Evolutionary conservation across 2,888 invertebrate genomes (phyloP).

Genomic region (Erebia palarica): DNA sequence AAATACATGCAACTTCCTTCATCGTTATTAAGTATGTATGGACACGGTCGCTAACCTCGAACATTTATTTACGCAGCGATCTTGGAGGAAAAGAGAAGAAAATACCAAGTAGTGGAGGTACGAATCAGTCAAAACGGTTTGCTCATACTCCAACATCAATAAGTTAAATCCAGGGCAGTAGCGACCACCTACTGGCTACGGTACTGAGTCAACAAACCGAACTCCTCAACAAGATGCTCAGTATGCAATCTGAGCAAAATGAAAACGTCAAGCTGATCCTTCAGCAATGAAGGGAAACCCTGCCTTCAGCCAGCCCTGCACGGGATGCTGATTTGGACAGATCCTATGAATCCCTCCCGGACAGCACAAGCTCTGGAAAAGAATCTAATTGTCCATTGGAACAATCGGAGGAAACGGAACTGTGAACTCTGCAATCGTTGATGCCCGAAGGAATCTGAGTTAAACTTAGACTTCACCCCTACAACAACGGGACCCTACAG

Average conservation of each 20-base stretch:
- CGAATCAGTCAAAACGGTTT: neutral
- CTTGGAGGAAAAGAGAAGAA: too few species aligned
- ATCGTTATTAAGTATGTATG: too few species aligned
- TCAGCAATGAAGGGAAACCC: neutral
- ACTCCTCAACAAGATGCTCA: neutral
- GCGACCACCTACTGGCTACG: neutral
- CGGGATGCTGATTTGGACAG: neutral
- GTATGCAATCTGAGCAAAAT: neutral
- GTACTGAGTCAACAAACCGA: neutral
- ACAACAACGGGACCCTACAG: neutral
- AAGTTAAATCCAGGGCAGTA: neutral
- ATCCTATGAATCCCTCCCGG: neutral
- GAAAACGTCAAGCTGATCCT: too few species aligned
- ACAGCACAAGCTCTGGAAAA: neutral
- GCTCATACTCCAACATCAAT: neutral
- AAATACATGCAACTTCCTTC: too few species aligned
- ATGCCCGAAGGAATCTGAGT: constrained; percentile 4
- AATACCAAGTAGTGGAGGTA: too few species aligned
- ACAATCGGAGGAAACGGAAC: neutral
- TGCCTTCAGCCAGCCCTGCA: neutral
- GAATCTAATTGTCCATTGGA: neutral
- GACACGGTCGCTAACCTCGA: too few species aligned
- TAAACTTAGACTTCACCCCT: constrained; percentile 17
- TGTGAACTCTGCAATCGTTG: neutral
- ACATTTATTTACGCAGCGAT: too few species aligned